These are phyloP conservation scores for Sardina pilchardus DNA, from an alignment of 2,113 vertebrate genomes.

Conservation along the genomic window DNA sequence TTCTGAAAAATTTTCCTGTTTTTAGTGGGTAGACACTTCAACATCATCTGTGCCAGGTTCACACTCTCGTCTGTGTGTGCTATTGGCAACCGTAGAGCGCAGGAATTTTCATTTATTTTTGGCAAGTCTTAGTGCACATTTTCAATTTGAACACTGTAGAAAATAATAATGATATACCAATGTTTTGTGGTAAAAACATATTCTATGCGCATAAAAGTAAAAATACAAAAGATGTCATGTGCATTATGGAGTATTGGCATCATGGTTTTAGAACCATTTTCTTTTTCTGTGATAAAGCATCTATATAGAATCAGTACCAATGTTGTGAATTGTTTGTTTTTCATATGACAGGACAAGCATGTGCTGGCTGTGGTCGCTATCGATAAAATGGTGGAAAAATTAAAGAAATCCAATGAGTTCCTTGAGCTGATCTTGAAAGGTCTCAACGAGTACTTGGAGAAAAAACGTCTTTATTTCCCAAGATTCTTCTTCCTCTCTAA, in stretches of 20 bases:
- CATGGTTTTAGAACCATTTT: too few relatives aligned
- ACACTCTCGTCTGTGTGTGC: background rate
- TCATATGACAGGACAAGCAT: constrained; percentile 75
- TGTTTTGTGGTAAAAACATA: too few relatives aligned
- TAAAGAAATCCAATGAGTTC: constrained; percentile 80
- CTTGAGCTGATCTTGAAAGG: constrained; percentile 87
- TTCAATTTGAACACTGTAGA: too few relatives aligned
- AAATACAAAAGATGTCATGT: too few relatives aligned
- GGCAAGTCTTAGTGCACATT: background rate
- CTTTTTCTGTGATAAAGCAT: too few relatives aligned
- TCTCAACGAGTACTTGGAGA: constrained; percentile 90
- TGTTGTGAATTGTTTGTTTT: background rate
- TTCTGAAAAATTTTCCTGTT: background rate
- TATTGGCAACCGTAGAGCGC: background rate
- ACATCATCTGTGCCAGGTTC: background rate
- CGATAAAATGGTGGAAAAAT: constrained; percentile 81
- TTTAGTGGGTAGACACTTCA: background rate
- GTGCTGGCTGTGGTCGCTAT: constrained; percentile 78
- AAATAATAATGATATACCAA: too few relatives aligned
- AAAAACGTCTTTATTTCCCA: constrained; percentile 87
- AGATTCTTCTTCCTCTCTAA: constrained; percentile 94
- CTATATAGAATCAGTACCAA: background rate
- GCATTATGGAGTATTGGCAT: too few relatives aligned
- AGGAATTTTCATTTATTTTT: background rate
- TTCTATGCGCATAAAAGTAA: too few relatives aligned